Conservation (phyloP, 92 coral and sea anemone genomes). For the Parazoanthus atlanticus region DNA sequence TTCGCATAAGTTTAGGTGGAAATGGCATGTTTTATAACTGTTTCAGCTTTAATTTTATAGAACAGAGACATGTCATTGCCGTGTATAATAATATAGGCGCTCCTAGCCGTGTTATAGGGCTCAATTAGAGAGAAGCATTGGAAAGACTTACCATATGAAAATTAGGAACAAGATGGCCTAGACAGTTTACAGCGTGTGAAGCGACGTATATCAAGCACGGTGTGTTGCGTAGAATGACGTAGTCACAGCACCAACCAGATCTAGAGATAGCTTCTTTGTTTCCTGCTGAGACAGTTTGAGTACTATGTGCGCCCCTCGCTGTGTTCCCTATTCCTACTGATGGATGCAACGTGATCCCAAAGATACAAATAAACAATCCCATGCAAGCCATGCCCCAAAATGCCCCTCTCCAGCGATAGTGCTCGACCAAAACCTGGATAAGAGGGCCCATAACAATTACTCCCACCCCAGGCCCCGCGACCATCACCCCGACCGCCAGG, state of each 20-base stretch:
- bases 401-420: neutral
- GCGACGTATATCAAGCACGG: neutral
- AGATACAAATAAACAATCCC: neutral
- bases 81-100: too few relatives aligned
- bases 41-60: too few relatives aligned
- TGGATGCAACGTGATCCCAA: neutral
- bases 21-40: too few relatives aligned
- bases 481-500: neutral
- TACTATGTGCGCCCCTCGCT: neutral
- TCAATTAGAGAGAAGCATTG: too few relatives aligned
- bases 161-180: neutral
- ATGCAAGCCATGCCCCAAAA: conserved; percentile 2
- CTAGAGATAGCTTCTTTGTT: neutral
- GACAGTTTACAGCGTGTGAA: neutral
- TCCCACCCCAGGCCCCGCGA: neutral
- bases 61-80: too few relatives aligned
- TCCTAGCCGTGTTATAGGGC: too few relatives aligned
- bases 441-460: neutral
- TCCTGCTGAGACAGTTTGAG: neutral
- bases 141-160: neutral
- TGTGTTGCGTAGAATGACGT: neutral
- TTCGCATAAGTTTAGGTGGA: too few relatives aligned
- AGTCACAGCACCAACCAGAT: neutral
- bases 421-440: neutral
- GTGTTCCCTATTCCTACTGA: neutral